Evolutionary conservation across 1,140 invertebrate genomes (phyloP), one percentile per base, ranked within the genome.

Genomic region (Dinothrombium tinctorium): DNA sequence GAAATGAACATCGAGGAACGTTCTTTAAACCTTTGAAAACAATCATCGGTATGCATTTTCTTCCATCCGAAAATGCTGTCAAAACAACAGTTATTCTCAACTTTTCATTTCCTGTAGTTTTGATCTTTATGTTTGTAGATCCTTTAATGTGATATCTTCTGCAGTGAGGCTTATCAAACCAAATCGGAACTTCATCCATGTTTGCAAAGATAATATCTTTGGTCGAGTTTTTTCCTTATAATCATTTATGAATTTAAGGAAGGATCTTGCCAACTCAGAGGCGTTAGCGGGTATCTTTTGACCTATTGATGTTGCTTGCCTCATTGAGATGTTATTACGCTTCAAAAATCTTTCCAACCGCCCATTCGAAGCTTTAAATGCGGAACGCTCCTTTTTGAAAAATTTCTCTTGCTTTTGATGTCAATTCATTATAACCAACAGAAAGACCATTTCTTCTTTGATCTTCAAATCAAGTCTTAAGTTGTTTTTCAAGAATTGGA

Each of bases 61-160:
- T 47, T 14, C 51, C 48, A 31, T 49, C 48, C 6, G 45, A 51
- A 14, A 44, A 43, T 17, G 43, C 48, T 1, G 47, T 42, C 9
- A 54, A 31, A 38, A 54, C 50, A 3, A 53, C 47, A 5, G 54
- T 55, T 33, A 53, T 51, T 25, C 48, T 39, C 23, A 43, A 42
- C 40, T 54, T 54, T 37, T 55, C 51, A 40, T 53, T 42, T 2
- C 49, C 51, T 7, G 46, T 54, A 11, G 49, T 49, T 28, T 39
- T 49, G 3, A 56, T 45, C 3, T 19, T 9, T 0, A 52, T 46
- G 8, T 31, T 42, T 40, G 40, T 46, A 3, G 15, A 22, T 17
- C 47, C 46, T 14, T 37, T 45, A 11, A 12, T 7, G 4, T 45
- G 37, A 26, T 50, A 31, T 17, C 48, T 52, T 29, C 38, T 22